Conservation (phyloP, 2,888 invertebrate genomes). For the Augochlorella aurata region DNA sequence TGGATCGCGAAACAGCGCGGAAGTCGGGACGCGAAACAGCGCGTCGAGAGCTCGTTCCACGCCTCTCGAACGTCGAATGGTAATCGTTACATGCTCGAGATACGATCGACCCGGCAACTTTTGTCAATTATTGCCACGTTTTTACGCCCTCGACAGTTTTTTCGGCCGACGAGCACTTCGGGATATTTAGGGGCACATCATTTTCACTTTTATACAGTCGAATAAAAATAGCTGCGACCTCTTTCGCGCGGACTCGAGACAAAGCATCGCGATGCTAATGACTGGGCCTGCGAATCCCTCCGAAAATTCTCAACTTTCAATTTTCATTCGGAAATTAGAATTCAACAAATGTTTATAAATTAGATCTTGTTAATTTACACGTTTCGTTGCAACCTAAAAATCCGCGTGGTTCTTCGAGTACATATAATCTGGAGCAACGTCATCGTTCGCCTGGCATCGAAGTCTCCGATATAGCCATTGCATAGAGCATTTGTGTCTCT, state of each 20-base stretch:
- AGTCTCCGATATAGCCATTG: too few relatives aligned
- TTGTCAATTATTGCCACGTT: slow-evolving; percentile 38
- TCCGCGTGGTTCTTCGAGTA: too few relatives aligned
- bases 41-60: background rate
- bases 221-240: background rate
- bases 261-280: background rate
- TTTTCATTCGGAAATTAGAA: too few relatives aligned
- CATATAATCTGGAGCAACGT: too few relatives aligned
- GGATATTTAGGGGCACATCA: slow-evolving; percentile 24
- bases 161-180: background rate
- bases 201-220: slow-evolving; percentile 24
- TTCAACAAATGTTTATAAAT: too few relatives aligned
- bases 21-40: too few relatives aligned
- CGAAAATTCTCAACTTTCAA: too few relatives aligned
- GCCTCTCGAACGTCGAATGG: slow-evolving; percentile 2
- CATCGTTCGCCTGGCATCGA: too few relatives aligned
- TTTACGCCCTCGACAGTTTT: background rate
- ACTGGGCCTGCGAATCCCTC: too few relatives aligned
- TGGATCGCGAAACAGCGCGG: background rate
- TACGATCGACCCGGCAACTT: slow-evolving; percentile 27
- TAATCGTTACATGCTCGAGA: slow-evolving; percentile 33
- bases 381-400: too few relatives aligned
- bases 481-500: too few relatives aligned
- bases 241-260: background rate
- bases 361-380: too few relatives aligned